A percentile compares a stretch with the other conserved stretches of the same genome.
phyloP scores from a whole-genome alignment of 2,113 vertebrate genomes.

The Carlito syrichta region DNA sequence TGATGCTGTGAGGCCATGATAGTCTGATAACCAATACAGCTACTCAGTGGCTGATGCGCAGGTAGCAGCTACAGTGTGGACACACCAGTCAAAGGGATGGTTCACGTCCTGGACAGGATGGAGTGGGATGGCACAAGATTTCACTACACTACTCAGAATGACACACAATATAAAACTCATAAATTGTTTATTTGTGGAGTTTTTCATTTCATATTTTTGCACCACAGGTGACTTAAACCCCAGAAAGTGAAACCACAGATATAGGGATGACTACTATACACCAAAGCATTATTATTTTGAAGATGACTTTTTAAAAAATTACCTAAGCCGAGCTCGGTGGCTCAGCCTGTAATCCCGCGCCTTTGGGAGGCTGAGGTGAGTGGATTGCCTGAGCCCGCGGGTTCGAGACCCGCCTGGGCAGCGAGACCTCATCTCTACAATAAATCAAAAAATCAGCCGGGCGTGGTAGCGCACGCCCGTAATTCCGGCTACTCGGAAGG shows the following conservation, averaged over 20 bases:
- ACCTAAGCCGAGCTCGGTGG: too few relatives aligned
- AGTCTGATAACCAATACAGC: not conserved
- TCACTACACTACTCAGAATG: not conserved
- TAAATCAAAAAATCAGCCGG: too few relatives aligned
- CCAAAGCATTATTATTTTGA: not conserved
- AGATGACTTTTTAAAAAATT: not conserved
- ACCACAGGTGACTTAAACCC: not conserved
- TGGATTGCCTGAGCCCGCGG: too few relatives aligned
- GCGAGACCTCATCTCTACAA: too few relatives aligned
- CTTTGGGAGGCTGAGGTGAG: too few relatives aligned
- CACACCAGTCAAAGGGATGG: not conserved
- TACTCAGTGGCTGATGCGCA: not conserved
- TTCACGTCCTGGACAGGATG: not conserved
- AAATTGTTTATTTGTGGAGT: not conserved
- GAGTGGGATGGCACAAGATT: not conserved
- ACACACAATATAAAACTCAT: not conserved
- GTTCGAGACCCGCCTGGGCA: too few relatives aligned
- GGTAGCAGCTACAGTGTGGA: not conserved
- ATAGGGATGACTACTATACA: not conserved
- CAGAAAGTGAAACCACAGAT: not conserved
- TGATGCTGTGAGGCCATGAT: not conserved
- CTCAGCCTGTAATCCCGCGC: too few relatives aligned
- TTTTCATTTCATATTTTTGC: not conserved
- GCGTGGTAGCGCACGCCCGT: too few relatives aligned
- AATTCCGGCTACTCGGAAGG: too few relatives aligned